phyloP scores from a whole-genome alignment of 2,888 invertebrate species.

The Pyrocoelia pectoralis region DNA sequence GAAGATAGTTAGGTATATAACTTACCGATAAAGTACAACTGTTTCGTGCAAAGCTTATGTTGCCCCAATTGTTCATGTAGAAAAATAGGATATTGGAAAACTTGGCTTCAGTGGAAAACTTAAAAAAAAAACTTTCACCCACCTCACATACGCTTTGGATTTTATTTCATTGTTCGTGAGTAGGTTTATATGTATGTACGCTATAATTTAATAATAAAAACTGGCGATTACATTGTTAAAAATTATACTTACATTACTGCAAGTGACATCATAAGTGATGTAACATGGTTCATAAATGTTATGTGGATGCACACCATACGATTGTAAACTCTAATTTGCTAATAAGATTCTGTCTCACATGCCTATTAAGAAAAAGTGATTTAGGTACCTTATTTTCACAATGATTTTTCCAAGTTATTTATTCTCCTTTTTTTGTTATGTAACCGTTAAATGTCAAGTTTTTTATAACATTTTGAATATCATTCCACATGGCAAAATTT shows the following conservation, averaged over 20 bases:
- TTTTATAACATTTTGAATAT: no score
- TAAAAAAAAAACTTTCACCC: constrained; percentile 5
- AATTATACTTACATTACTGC: neutral
- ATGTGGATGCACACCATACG: constrained; percentile 16
- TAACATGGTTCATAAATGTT: constrained; percentile 12
- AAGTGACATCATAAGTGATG: constrained; percentile 22
- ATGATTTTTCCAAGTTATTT: no score
- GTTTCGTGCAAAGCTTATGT: neutral
- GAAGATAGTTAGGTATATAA: neutral
- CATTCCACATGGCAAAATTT: no score
- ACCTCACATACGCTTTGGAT: neutral
- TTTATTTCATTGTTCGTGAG: neutral
- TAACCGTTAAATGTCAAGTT: no score
- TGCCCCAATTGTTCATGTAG: constrained; percentile 4
- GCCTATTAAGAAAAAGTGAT: neutral
- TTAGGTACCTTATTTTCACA: no score
- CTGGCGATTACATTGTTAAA: constrained; percentile 1
- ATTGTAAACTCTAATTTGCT: constrained; percentile 6
- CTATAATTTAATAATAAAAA: neutral
- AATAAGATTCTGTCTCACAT: constrained; percentile 5
- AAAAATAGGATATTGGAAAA: constrained; percentile 8
- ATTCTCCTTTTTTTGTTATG: no score
- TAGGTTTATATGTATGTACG: neutral
- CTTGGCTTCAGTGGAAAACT: constrained; percentile 7
- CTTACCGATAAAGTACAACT: neutral